phyloP scores from a whole-genome alignment of 2,888 invertebrate genomes.

The Mimumesa dahlbomi region DNA sequence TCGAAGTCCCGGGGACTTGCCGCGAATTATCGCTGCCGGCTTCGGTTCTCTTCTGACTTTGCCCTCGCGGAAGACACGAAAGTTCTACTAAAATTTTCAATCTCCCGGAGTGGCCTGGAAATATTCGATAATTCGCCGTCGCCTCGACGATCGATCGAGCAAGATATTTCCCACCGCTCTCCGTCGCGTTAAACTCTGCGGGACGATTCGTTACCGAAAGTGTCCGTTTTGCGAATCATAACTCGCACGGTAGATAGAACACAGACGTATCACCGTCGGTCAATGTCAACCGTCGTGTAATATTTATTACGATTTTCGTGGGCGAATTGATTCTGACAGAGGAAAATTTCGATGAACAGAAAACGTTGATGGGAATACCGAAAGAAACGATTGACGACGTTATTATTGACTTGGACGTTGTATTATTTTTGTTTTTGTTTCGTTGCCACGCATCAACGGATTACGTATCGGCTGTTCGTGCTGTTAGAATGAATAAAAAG shows the following conservation, averaged over 20 bases:
- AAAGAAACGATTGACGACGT: neutral
- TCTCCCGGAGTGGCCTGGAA: neutral
- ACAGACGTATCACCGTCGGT: no score
- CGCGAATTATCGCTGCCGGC: constrained; percentile 32
- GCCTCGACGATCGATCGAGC: neutral
- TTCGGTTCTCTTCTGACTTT: constrained; percentile 24
- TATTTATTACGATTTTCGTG: no score
- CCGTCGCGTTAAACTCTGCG: neutral
- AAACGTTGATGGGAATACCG: no score
- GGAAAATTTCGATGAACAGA: no score
- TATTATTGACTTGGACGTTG: constrained; percentile 34
- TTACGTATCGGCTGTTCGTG: constrained; percentile 59
- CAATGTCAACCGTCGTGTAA: no score
- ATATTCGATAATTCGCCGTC: neutral
- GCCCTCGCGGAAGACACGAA: constrained; percentile 1
- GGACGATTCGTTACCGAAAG: neutral
- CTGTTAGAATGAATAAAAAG: neutral
- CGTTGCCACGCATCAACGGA: constrained; percentile 66
- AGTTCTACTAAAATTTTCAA: constrained; percentile 11
- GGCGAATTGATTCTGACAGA: no score
- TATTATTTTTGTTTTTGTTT: no score
- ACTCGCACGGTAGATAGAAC: no score
- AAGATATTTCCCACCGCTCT: neutral
- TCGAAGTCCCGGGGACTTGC: constrained; percentile 22
- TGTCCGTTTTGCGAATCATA: no score